A percentile compares a stretch with the other conserved stretches of the same genome.
Evolutionary conservation across 2,113 vertebrate genomes (phyloP).

Genomic region (Phalacrocorax aristotelis): DNA sequence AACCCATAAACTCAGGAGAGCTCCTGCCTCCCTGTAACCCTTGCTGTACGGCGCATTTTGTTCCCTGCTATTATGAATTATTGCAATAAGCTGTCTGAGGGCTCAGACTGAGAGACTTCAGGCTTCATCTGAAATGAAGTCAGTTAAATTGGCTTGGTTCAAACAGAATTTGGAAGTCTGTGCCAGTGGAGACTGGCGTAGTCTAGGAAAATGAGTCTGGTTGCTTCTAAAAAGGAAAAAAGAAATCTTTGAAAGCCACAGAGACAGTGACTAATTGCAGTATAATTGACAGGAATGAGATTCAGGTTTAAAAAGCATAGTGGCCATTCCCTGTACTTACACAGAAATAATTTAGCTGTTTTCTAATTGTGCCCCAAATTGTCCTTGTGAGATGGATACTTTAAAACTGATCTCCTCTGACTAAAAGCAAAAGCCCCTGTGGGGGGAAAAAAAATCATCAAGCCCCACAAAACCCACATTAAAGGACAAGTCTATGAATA

Average conservation of each 20-base stretch:
- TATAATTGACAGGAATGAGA: not conserved
- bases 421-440: not conserved
- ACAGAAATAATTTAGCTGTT: not conserved
- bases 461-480: not conserved
- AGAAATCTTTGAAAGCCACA: not conserved
- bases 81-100: not conserved
- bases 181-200: not conserved
- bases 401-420: not conserved
- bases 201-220: constrained; percentile 11
- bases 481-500: not conserved
- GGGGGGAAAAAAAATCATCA: not conserved
- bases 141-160: not conserved
- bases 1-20: not conserved
- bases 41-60: not conserved
- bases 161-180: not conserved
- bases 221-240: constrained; percentile 10
- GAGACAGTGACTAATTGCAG: constrained; percentile 21
- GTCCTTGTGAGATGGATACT: not conserved
- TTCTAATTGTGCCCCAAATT: not conserved
- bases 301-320: not conserved
- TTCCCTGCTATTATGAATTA: not conserved
- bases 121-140: not conserved
- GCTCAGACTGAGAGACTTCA: not conserved
- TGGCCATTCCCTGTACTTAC: not conserved
- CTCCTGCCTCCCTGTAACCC: not conserved